A percentile compares a stretch with the other conserved stretches of the same genome.
These are phyloP conservation scores for Stictonetta naevosa DNA, from an alignment of 2,113 vertebrate species.

Conservation along the genomic window DNA sequence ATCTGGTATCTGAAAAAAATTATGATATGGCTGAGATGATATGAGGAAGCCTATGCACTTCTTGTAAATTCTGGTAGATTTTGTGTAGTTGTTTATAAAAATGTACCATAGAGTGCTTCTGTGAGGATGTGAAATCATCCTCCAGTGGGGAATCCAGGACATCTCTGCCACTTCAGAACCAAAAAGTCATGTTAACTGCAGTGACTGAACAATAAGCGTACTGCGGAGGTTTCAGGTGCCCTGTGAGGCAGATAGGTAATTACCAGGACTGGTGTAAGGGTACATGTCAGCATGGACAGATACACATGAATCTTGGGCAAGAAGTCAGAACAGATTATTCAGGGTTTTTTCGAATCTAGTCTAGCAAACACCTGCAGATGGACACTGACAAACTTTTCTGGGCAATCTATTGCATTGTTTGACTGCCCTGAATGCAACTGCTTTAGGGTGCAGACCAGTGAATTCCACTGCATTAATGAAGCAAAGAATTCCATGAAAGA, in stretches of 20 bases:
- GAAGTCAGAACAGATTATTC: neutral
- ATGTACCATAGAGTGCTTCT: neutral
- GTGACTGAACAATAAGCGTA: neutral
- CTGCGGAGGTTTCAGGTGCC: neutral
- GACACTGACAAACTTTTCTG: neutral
- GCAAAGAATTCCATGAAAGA: neutral
- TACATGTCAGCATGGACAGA: neutral
- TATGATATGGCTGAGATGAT: constrained; percentile 9
- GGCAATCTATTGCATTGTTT: neutral
- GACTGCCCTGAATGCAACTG: neutral
- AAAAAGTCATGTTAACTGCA: neutral
- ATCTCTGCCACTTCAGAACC: neutral
- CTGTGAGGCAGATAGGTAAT: neutral
- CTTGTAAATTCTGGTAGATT: neutral
- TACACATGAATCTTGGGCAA: neutral
- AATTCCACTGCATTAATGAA: neutral
- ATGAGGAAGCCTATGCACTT: neutral
- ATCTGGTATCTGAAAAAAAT: neutral
- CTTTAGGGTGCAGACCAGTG: neutral
- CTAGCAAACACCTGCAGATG: neutral
- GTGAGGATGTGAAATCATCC: neutral
- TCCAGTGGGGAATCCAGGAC: neutral
- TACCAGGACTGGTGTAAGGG: neutral
- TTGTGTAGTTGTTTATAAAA: neutral
- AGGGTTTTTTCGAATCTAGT: neutral